Evolutionary conservation across 2,797 vertebrate species (phyloP).

Genomic region (Protosalanx chinensis): DNA sequence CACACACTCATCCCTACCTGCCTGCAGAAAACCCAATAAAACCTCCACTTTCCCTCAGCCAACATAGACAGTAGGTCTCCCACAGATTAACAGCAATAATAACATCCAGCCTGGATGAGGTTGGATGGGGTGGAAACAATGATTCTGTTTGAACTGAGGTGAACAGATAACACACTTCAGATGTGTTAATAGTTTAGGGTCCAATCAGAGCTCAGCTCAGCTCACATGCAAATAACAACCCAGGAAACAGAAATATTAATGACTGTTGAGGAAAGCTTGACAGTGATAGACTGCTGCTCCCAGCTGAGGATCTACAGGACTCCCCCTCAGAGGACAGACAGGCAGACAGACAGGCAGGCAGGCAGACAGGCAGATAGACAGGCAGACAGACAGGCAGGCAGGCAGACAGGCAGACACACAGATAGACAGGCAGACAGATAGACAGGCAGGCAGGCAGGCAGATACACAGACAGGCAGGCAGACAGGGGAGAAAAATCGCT

Average conservation of each 20-base stretch:
- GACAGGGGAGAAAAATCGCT: no score
- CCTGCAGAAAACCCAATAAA: no score
- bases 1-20: constrained; percentile 16
- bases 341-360: no score
- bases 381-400: no score
- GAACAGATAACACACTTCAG: neutral
- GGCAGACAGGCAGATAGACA: no score
- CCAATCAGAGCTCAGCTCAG: neutral
- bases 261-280: neutral
- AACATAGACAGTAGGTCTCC: neutral
- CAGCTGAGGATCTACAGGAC: neutral
- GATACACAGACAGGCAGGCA: no score
- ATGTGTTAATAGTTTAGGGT: neutral
- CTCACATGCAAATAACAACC: constrained; percentile 1
- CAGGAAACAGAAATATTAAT: constrained; percentile 27
- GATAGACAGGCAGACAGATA: no score
- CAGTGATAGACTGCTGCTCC: constrained; percentile 5
- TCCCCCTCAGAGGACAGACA: neutral
- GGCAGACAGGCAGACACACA: no score
- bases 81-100: constrained; percentile 15
- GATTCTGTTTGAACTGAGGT: constrained; percentile 22
- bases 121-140: constrained; percentile 12
- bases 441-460: no score
- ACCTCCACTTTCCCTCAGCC: neutral
- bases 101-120: constrained; percentile 18